Evolutionary conservation across 2,888 invertebrate species (phyloP).

Genomic region (Melinopterus prodromus): DNA sequence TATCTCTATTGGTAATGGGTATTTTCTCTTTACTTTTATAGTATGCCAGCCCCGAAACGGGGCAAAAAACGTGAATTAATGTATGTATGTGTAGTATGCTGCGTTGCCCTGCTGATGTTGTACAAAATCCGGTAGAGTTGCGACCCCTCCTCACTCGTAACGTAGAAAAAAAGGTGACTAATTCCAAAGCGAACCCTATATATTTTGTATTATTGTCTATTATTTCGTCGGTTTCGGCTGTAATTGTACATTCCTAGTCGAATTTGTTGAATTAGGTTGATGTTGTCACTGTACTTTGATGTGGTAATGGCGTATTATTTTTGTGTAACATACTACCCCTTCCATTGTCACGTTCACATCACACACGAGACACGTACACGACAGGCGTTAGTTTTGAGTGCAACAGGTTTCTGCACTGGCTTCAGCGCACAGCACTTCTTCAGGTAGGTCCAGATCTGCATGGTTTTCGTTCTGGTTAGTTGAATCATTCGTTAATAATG

Average conservation of each 20-base stretch:
- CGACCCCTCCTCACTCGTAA: not conserved
- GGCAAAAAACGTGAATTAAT: slow-evolving; percentile 62
- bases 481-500: not conserved
- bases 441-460: not conserved
- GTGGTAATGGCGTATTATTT: slow-evolving; percentile 29
- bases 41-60: slow-evolving; percentile 61
- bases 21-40: slow-evolving; percentile 47
- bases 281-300: not conserved
- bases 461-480: not conserved
- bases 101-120: slow-evolving; percentile 60
- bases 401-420: not conserved
- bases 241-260: not conserved
- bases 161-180: slow-evolving; percentile 19
- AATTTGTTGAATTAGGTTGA: not conserved
- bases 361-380: not conserved
- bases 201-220: not conserved
- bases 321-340: slow-evolving; percentile 27
- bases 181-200: not conserved
- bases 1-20: slow-evolving; percentile 7
- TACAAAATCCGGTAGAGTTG: slow-evolving; percentile 59
- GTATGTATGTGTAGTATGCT: slow-evolving; percentile 63
- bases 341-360: slow-evolving; percentile 15
- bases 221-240: not conserved
- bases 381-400: not conserved
- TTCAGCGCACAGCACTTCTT: not conserved